phyloP scores from a whole-genome alignment of 2,797 vertebrate species.

The Falco cherrug region DNA sequence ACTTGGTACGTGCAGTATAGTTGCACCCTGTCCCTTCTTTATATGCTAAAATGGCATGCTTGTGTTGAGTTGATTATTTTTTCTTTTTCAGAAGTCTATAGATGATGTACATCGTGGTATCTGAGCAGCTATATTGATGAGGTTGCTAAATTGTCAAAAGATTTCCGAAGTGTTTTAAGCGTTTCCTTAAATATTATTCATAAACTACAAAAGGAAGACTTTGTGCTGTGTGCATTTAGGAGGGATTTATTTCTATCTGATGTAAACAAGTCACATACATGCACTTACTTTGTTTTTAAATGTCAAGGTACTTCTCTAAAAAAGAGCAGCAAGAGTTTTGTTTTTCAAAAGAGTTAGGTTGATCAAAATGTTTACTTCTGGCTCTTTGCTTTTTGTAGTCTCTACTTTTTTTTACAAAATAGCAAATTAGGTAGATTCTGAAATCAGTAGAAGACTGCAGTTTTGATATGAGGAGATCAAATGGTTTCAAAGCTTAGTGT shows the following conservation, averaged over 20 bases:
- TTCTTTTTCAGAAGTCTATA: not conserved
- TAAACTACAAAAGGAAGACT: not conserved
- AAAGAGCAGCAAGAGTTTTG: not conserved
- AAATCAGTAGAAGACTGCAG: not conserved
- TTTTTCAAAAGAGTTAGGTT: not conserved
- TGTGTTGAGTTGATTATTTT: not conserved
- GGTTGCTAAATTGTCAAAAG: not conserved
- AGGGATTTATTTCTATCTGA: not conserved
- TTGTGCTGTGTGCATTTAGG: not conserved
- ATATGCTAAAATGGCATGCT: not conserved
- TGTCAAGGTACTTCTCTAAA: not conserved
- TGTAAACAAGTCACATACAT: not conserved
- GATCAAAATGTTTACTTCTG: constrained; percentile 37
- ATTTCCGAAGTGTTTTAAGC: not conserved
- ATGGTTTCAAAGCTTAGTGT: not conserved
- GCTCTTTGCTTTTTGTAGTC: not conserved
- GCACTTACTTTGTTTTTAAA: not conserved
- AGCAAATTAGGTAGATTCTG: not conserved
- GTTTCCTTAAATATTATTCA: not conserved
- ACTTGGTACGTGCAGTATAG: rapidly evolving
- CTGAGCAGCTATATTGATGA: not conserved
- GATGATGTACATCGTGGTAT: not conserved
- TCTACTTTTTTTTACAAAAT: not conserved
- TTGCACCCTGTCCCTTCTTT: not conserved
- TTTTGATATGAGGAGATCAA: constrained; percentile 11